Evolutionary conservation across 2,797 vertebrate genomes (phyloP), one percentile per base, ranked within the genome.

Genomic region (Periparus ater): DNA sequence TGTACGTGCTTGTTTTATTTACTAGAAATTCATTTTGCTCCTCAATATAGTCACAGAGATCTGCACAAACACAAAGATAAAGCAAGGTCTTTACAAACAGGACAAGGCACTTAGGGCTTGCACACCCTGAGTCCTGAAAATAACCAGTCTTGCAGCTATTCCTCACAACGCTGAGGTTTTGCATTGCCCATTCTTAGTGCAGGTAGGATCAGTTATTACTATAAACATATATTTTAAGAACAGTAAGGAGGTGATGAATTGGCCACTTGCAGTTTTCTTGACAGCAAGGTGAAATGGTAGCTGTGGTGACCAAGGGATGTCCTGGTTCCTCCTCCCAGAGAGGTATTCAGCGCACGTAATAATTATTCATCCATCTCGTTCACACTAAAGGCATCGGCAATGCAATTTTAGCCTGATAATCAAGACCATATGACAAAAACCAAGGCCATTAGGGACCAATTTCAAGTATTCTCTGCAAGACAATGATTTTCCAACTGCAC

Each of bases 361-460:
- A 98, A 98, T 98, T 98, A 98, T 98, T 98, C 98, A 98, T 98
- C 98, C 97, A 98, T 98, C 98, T 98, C 97, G 45, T 98, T 98
- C 98, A 98, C 97, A 97, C 97, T 97, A 98, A 98, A 98, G 98
- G 98, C 98, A 98, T 95, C 90, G 85, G 98, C 98, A 98, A 98
- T 98, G 98, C 98, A 98, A 98, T 99, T 98, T 98, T 98, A 98
- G 98, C 98, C 98, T 98, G 98, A 98, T 98, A 98, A 98, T 98
- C 98, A 98, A 98, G 98, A 98, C 98, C 98, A 98, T 98, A 98
- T 98, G 98, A 98, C 98, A 98, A 98, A 98, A 98, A 77, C 98
- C 97, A 95, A 97, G 97, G 98, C 98, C 98, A 98, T 98, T 98
- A 99, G 98, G 98, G 98, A 98, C 98, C 98, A 98, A 98, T 98